Conservation (phyloP, 2,113 vertebrate species). For the Bungarus multicinctus region DNA sequence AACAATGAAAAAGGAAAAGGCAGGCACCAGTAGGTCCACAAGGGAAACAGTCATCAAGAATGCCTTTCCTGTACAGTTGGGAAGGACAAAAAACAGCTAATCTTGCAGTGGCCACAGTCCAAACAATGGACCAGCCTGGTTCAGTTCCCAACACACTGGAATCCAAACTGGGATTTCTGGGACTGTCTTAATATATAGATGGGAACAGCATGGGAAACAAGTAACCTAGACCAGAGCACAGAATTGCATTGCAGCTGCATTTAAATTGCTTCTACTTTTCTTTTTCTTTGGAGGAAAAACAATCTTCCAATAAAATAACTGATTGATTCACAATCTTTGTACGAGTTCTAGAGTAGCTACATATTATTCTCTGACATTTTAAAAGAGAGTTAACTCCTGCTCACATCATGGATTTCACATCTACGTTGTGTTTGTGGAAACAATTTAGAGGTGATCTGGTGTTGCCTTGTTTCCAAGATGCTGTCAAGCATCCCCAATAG, state of each 20-base stretch:
- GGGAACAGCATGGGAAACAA: neutral
- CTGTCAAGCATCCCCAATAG: neutral
- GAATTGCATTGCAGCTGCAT: neutral
- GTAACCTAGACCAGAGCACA: neutral
- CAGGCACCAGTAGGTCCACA: neutral
- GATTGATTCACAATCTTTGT: neutral
- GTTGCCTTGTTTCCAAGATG: neutral
- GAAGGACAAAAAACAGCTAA: neutral
- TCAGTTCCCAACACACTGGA: neutral
- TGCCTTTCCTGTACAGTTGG: neutral
- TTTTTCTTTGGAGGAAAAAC: neutral
- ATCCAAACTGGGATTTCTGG: neutral
- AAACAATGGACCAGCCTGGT: neutral
- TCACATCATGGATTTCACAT: neutral
- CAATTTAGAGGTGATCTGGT: neutral
- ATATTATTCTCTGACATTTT: neutral
- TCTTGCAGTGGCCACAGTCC: neutral
- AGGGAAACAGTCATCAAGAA: neutral
- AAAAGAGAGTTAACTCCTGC: neutral
- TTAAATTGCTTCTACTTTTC: neutral
- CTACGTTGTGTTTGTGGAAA: neutral
- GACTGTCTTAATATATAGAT: neutral
- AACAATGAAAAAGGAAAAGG: neutral
- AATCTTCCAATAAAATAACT: neutral
- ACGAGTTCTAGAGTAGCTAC: neutral